Base-by-base conservation (phyloP, 1,140 invertebrate species). In the Brachionus sp. region DNA sequence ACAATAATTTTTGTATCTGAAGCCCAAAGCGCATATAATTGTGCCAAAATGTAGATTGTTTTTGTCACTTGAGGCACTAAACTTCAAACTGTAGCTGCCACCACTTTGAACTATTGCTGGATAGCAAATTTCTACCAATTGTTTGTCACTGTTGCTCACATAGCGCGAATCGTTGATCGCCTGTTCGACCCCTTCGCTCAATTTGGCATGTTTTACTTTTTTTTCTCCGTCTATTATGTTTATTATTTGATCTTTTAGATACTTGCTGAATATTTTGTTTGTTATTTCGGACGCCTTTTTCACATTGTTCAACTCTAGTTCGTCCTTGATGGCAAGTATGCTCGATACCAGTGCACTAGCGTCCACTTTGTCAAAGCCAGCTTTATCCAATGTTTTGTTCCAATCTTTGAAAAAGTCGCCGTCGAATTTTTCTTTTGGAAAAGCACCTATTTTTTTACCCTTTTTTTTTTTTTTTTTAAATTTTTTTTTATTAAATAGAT, bases 41-140 rank as follows among this genome's bases (percentile, higher is more conserved):
- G 95, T 93, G 53, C 96, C 97, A 90, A 98, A 99, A 88, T 98
- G 95, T 66, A 99, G 88, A 85, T 91, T 91, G 86, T 96, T 97
- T 87, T 98, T 96, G 87, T 98, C 95, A 86, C 95, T 96, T 37
- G 90, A 92, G 57, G 93, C 94, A 87, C 95, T 97, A 87, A 99
- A 99, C 89, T 99, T 99, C 1, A 99, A 91, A 87, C 92, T 95
- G 90, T 98, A 99, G 87, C 95, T 94, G 6, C 96, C 96, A 35
- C 97, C 97, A 84, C 96, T 98, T 88, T 99, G 97, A 87, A 99
- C 96, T 83, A 99, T 99, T 0, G 97, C 93, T 2, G 95, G 95
- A 89, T 99, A 99, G 88, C 97, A 98, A 92, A 97, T 95, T 87
- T 98, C 97, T 5, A 99, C 91, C 87, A 95, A 93, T 16, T 92